These are phyloP conservation scores for Hormiphora californensis DNA, from an alignment of 37 sponge, comb jelly and placozoan genomes.

Conservation along the genomic window DNA sequence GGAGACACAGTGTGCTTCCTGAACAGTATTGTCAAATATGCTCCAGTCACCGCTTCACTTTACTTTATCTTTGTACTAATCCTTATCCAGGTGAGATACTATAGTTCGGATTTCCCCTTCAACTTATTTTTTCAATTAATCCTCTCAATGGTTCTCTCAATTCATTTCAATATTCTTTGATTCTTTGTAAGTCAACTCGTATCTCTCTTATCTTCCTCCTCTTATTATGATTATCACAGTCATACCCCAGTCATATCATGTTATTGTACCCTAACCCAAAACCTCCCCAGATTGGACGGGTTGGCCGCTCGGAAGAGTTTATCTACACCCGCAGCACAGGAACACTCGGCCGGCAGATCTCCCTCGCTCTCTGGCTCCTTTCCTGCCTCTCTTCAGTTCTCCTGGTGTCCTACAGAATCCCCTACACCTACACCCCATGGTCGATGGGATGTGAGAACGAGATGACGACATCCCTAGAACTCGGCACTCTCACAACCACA, in stretches of 20 bases:
- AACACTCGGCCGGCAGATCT: not conserved
- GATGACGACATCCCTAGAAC: not conserved
- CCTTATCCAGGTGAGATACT: not conserved
- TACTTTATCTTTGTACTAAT: not conserved
- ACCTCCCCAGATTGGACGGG: not conserved
- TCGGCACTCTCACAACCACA: not conserved
- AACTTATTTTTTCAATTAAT: no score
- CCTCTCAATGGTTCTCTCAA: no score
- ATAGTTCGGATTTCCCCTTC: no score
- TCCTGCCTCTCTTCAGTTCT: not conserved
- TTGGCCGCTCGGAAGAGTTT: conserved; percentile 5
- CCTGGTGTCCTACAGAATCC: not conserved
- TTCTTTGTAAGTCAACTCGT: no score
- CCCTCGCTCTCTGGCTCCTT: not conserved
- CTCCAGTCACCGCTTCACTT: not conserved
- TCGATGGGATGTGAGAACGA: not conserved
- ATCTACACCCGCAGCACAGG: not conserved
- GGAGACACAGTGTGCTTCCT: not conserved
- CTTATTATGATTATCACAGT: no score
- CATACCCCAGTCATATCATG: no score
- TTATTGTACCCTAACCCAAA: no score
- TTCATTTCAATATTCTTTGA: no score
- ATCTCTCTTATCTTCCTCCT: no score
- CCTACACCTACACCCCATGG: not conserved
- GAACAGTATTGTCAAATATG: not conserved